phyloP scores from a whole-genome alignment of 1,140 invertebrate species.

The Drosophila cardini region DNA sequence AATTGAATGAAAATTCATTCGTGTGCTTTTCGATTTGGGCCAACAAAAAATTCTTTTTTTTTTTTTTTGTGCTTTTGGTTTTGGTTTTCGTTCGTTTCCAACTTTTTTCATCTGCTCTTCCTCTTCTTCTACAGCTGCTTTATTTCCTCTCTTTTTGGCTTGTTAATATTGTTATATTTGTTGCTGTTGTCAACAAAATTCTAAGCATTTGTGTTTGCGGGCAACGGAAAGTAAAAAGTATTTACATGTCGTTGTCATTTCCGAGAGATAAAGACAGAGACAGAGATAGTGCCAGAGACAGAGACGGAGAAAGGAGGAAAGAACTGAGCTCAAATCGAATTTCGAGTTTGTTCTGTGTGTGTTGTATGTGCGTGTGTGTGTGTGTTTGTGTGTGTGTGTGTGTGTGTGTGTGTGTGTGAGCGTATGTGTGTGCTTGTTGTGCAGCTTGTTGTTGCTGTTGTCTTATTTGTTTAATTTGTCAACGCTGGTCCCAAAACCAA shows the following conservation, averaged over 20 bases:
- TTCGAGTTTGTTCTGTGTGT: constrained; percentile 42
- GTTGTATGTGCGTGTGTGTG: constrained; percentile 2
- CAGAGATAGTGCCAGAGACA: not conserved
- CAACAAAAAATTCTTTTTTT: constrained; percentile 20
- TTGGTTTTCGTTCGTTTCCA: constrained; percentile 10
- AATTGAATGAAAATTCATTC: constrained; percentile 83
- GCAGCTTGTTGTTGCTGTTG: constrained; percentile 51
- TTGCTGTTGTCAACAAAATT: constrained; percentile 54
- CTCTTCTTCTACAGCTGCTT: no score
- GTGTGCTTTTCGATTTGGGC: constrained; percentile 78
- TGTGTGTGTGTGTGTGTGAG: constrained; percentile 9
- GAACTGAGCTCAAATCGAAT: constrained; percentile 65
- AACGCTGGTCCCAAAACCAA: constrained; percentile 23
- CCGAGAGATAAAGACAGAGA: constrained; percentile 10
- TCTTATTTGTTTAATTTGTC: constrained; percentile 81
- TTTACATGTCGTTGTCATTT: constrained; percentile 78
- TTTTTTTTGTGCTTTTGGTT: constrained; percentile 27
- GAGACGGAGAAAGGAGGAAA: constrained; percentile 6
- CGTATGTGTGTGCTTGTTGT: constrained; percentile 11
- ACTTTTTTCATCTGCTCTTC: not conserved
- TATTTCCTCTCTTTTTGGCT: not conserved
- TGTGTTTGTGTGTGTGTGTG: constrained; percentile 1
- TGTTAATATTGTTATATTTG: constrained; percentile 6
- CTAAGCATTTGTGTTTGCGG: constrained; percentile 45
- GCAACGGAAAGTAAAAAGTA: constrained; percentile 56